Conservation (phyloP, 2,797 vertebrate genomes). For the Pteronotus mesoamericanus region DNA sequence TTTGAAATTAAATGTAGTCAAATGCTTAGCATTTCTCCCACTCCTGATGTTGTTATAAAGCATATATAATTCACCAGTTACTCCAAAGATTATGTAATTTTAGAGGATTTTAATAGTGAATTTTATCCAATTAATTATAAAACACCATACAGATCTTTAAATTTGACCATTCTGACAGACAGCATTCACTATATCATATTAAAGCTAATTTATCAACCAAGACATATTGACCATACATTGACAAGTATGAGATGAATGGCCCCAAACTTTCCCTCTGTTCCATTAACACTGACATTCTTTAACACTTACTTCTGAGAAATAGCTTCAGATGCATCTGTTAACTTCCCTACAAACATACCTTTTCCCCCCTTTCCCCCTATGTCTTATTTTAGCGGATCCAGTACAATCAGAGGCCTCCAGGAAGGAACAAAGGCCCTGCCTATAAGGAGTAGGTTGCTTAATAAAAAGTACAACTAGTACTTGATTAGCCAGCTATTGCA, state of each 20-base stretch:
- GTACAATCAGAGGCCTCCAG: background rate
- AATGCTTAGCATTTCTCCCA: background rate
- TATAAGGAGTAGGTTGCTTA: constrained; percentile 27
- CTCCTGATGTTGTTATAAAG: background rate
- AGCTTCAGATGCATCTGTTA: background rate
- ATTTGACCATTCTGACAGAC: background rate
- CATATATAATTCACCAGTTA: constrained; percentile 13
- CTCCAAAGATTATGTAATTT: background rate
- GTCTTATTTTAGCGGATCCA: constrained; percentile 39
- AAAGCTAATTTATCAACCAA: background rate
- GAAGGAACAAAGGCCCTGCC: constrained; percentile 1
- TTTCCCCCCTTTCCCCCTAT: background rate
- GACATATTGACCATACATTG: background rate
- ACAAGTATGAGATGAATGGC: background rate
- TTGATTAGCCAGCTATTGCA: background rate
- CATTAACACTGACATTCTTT: background rate
- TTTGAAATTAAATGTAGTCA: constrained; percentile 34
- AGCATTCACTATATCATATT: background rate
- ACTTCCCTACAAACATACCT: background rate
- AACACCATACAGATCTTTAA: background rate
- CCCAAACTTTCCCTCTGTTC: background rate
- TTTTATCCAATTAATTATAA: constrained; percentile 7
- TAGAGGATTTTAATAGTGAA: constrained; percentile 25
- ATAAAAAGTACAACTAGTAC: background rate
- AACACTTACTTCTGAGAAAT: background rate